Base-by-base conservation (phyloP, 2,113 vertebrate genomes). In the Oreochromis tanganicae region DNA sequence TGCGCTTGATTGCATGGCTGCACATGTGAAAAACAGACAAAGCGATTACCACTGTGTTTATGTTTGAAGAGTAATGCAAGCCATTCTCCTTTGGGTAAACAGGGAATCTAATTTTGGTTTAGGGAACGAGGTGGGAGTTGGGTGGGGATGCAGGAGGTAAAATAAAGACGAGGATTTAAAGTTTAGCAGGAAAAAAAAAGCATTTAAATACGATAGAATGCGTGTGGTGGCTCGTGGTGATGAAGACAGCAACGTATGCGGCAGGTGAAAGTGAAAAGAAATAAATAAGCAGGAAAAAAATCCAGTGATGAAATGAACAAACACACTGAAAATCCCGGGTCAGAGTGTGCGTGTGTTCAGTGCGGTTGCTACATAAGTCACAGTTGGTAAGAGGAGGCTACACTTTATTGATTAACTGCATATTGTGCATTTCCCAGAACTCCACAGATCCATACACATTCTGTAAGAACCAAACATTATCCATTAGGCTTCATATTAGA, bases 21-120 rank as follows among this genome's bases (percentile, higher is more conserved):
- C 95, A 96, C 93, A 95, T 96, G 94, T 95, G 94, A 96, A 95
- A 95, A 95, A 96, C 92, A 95, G 95, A 96, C 94, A 95, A 95
- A 94, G 88, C 85, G 90, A 96, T 96, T 94, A 96, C 90, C 85
- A 83, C 90, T 81, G 7, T 96, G 94, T 95, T 96, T 96, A 95
- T 91, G 92, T 96, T 96, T 95, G 90, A 95, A 93, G 87, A 94
- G 93, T 95, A 96, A 96, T 91, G 94, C 93, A 95, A 96, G 92
- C 94, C 91, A 91, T 92, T 94, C 93, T 94, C 86, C 63, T 86
- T 91, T 94, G 94, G 90, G 92, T 96, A 96, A 97, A 96, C 94
- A 95, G 91, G 85, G 89, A 93, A 93, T 93, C 91, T 95, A 96
- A 95, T 93, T 95, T 92, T 94, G 93, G 94, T 94, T 95, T 88